phyloP scores from a whole-genome alignment of 2,888 invertebrate genomes.

The Sphaerophoria rueppellii region DNA sequence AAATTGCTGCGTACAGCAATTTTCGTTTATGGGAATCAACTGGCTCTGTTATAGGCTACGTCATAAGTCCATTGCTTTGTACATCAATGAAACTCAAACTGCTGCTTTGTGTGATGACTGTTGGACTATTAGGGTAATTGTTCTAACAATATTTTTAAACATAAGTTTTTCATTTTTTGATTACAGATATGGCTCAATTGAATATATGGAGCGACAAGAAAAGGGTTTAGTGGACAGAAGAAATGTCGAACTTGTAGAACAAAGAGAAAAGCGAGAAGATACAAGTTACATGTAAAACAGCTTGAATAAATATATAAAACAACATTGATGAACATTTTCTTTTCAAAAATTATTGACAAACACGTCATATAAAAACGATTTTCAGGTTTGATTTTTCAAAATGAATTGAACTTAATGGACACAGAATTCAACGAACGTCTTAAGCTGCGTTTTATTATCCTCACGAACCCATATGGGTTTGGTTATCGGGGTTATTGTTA shows the following conservation, averaged over 20 bases:
- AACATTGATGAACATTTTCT: not conserved
- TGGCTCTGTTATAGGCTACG: conserved; percentile 93
- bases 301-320: not conserved
- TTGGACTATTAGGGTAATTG: conserved; percentile 89
- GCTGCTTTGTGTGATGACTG: conserved; percentile 86
- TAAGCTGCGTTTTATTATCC: too few species aligned
- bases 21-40: conserved; percentile 96
- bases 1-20: conserved; percentile 96
- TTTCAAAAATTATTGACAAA: not conserved
- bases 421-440: too few species aligned
- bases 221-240: conserved; percentile 68
- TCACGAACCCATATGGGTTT: too few species aligned
- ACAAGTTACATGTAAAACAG: conserved; percentile 19
- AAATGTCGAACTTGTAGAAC: conserved; percentile 71
- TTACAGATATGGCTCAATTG: conserved; percentile 79
- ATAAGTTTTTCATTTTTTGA: not conserved
- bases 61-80: conserved; percentile 90
- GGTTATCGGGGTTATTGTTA: too few species aligned
- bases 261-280: conserved; percentile 40
- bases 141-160: not conserved
- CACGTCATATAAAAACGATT: too few species aligned
- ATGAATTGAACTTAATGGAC: too few species aligned
- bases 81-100: conserved; percentile 88
- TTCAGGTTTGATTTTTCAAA: too few species aligned
- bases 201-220: conserved; percentile 75